Percentiles rank a stretch among this genome's conserved stretches.
phyloP scores from a whole-genome alignment of 2,797 vertebrate species.

The Aldrovandia affinis region DNA sequence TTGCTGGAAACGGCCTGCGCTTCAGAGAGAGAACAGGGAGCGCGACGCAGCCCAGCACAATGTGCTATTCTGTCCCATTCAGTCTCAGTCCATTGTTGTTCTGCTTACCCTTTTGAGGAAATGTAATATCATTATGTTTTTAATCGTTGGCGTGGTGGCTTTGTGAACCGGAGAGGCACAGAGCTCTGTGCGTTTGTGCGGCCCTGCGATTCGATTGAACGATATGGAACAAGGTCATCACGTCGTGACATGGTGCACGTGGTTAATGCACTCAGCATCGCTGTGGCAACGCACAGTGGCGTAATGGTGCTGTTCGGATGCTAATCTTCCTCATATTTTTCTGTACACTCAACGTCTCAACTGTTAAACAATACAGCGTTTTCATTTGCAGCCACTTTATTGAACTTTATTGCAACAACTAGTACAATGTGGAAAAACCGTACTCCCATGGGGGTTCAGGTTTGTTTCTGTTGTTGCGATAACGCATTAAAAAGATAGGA shows the following conservation, averaged over 20 bases:
- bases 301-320: not conserved
- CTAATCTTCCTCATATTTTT: not conserved
- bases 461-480: not conserved
- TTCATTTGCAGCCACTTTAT: not conserved
- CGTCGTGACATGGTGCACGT: not conserved
- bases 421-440: too few relatives aligned
- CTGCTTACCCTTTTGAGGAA: not conserved
- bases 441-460: not conserved
- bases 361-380: not conserved
- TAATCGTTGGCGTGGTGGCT: not conserved
- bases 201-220: not conserved
- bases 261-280: not conserved
- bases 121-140: not conserved
- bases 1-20: not conserved
- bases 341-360: not conserved
- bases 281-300: not conserved
- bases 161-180: not conserved
- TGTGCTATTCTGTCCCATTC: not conserved
- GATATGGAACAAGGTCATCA: not conserved
- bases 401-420: not conserved
- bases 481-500: not conserved
- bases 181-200: not conserved
- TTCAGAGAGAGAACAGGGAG: not conserved
- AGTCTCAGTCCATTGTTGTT: slow-evolving; percentile 1
- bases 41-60: not conserved